A percentile compares a stretch with the other conserved stretches of the same genome.
Evolutionary conservation across 2,888 invertebrate species (phyloP).

Genomic region (Anthoptus insignis): DNA sequence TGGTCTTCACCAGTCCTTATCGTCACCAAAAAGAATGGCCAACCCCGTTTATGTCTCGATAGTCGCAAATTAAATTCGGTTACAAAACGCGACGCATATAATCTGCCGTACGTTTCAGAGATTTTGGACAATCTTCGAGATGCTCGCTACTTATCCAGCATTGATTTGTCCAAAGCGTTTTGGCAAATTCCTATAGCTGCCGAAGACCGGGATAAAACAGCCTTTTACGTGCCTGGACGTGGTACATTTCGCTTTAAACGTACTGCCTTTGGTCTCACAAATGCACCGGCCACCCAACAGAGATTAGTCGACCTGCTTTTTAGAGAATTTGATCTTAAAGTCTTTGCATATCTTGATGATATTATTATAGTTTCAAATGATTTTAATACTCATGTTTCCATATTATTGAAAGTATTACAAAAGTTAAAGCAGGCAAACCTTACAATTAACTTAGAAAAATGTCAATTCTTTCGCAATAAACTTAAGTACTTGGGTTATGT

Average conservation of each 20-base stretch:
- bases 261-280: conserved; percentile 47
- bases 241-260: conserved; percentile 43
- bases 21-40: conserved; percentile 40
- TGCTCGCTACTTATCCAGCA: conserved; percentile 46
- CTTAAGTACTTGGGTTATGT: conserved; percentile 47
- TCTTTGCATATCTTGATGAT: conserved; percentile 49
- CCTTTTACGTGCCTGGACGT: conserved; percentile 46
- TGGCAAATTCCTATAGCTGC: conserved; percentile 46
- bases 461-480: conserved; percentile 46
- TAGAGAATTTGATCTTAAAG: conserved; percentile 41
- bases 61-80: conserved; percentile 45
- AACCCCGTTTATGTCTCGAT: conserved; percentile 44
- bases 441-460: conserved; percentile 49
- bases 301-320: conserved; percentile 47
- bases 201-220: conserved; percentile 42
- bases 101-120: conserved; percentile 46
- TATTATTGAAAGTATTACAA: conserved; percentile 41
- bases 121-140: conserved; percentile 52
- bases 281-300: conserved; percentile 53
- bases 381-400: conserved; percentile 45
- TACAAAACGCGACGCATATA: conserved; percentile 43
- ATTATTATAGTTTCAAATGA: conserved; percentile 41
- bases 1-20: conserved; percentile 46
- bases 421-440: conserved; percentile 47
- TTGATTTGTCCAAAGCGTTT: conserved; percentile 49